Base-by-base conservation (phyloP, 2,113 vertebrate species). In the Mobula birostris region DNA sequence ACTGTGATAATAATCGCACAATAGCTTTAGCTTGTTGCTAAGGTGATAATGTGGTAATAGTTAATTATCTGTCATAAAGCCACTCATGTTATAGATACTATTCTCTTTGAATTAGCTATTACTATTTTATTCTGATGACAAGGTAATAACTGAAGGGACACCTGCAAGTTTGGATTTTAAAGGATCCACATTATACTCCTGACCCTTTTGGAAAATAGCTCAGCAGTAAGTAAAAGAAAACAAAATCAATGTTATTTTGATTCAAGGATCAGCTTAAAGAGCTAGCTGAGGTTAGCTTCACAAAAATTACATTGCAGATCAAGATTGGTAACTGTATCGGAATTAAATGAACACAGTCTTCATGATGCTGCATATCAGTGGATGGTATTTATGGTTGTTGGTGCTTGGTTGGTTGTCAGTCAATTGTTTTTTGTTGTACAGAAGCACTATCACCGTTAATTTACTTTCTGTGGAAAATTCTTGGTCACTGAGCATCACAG, bases 1-100 rank as follows among this genome's bases (percentile, higher is more conserved):
- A 63, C 27, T 32, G 14, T 66, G 29, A n/a, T 5, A 66, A 32
- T 90, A 32, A 90, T 66, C 29, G 17, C 61, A 90, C 61, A 90
- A 90, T 66, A 68, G 61, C 85, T 66, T 17, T 90, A 29, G 5
- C 61, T 90, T 68, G 85, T 90, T 90, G 85, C 85, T 66, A 90
- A 90, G 83, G 85, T 90, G 85, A 90, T 36, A 32, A 66, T 17
- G n/a, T 19, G 8, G 29, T n/a, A 32, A 66, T 90, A 68, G 61
- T 36, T 90, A 66, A 68, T 68, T 68, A 63, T 90, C 29, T 32
- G 29, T n/a, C 85, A 32, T 90, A 66, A 90, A 90, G 29, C 15
- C 8, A 19, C 29, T 7, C 7, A n/a, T 32, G 14, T 90, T 66
- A 32, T 19, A 68, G 61, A 32, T 90, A 32, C 0, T 29, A 68